These are phyloP conservation scores for Ormyrus rosae DNA, from an alignment of 2,888 invertebrate species.

Conservation along the genomic window DNA sequence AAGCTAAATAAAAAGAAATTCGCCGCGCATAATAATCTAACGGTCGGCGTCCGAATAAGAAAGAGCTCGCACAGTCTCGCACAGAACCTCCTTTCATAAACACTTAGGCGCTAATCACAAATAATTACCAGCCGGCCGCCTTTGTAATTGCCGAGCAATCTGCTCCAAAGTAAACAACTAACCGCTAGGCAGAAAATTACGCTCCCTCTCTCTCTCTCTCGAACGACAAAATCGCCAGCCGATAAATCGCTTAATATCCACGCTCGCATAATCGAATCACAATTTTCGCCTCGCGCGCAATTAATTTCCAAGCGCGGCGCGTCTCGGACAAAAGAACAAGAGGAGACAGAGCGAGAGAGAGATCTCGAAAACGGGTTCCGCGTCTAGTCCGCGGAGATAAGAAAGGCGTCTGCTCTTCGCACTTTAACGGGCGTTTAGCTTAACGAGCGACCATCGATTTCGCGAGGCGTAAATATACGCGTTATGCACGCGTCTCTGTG, in stretches of 20 bases:
- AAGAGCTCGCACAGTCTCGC: no score
- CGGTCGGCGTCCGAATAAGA: no score
- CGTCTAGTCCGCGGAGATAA: neutral
- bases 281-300: neutral
- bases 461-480: neutral
- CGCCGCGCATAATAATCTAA: no score
- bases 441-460: conserved; percentile 37
- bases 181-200: neutral
- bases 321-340: neutral
- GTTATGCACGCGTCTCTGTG: neutral
- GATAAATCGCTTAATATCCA: conserved; percentile 11
- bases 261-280: neutral
- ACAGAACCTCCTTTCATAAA: neutral
- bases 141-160: conserved; percentile 21
- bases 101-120: conserved; percentile 20
- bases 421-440: conserved; percentile 44
- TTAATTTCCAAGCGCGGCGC: neutral
- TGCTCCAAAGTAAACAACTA: conserved; percentile 13
- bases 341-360: neutral
- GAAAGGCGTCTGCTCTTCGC: conserved; percentile 21
- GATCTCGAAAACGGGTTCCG: neutral
- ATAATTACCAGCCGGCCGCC: conserved; percentile 35
- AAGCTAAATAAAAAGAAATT: no score
- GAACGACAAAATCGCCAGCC: neutral
- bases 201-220: no score